These are phyloP conservation scores for Bergia sp. DNA, from an alignment of 92 coral and sea anemone genomes.

Conservation along the genomic window DNA sequence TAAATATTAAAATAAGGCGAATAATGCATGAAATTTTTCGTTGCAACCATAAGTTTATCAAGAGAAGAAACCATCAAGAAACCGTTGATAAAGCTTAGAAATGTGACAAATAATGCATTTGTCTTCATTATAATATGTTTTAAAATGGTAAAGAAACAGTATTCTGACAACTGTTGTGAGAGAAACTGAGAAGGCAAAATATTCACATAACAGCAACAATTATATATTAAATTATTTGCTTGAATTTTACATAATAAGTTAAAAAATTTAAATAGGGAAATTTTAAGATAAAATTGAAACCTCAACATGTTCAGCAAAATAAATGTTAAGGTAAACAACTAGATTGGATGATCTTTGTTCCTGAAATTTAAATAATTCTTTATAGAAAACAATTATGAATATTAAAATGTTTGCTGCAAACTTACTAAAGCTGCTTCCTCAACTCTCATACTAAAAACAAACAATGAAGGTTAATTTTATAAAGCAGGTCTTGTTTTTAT, in stretches of 20 bases:
- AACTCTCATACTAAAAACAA: neutral
- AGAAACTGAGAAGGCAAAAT: too few relatives aligned
- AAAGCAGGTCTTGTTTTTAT: neutral
- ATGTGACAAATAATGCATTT: neutral
- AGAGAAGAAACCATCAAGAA: neutral
- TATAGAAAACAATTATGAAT: neutral
- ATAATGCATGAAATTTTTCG: neutral
- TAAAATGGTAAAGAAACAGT: neutral
- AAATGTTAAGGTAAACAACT: neutral
- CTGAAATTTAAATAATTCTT: neutral
- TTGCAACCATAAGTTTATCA: neutral
- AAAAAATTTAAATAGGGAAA: too few relatives aligned
- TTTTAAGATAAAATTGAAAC: too few relatives aligned
- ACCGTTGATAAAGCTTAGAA: too few relatives aligned
- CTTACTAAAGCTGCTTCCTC: neutral
- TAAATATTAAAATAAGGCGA: neutral
- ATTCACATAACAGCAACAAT: neutral
- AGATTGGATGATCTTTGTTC: neutral
- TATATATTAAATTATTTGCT: too few relatives aligned
- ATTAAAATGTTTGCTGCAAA: neutral
- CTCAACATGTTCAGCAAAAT: neutral
- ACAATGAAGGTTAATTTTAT: neutral
- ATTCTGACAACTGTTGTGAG: neutral
- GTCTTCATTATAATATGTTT: neutral
- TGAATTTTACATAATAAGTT: neutral